Conservation (phyloP, 2,113 vertebrate species). For the Choloepus hoffmanni region DNA sequence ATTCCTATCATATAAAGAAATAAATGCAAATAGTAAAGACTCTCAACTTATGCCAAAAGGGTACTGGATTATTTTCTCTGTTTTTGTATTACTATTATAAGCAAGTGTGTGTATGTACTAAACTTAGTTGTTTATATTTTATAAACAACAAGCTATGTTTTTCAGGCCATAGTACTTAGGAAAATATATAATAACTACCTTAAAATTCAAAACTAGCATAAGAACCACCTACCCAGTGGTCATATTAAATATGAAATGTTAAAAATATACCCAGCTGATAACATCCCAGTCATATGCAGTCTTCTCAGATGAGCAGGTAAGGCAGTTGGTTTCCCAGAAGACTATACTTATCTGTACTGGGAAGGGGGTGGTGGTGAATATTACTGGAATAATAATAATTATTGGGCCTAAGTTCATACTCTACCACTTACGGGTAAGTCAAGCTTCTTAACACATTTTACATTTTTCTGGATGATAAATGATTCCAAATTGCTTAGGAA, state of each 20-base stretch:
- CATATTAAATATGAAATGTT: constrained; percentile 28
- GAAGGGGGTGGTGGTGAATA: neutral
- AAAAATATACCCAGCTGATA: constrained; percentile 31
- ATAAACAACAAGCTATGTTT: constrained; percentile 5
- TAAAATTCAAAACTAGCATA: neutral
- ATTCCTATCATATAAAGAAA: neutral
- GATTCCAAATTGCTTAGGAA: neutral
- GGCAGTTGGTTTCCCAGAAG: neutral
- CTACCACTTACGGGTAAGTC: neutral
- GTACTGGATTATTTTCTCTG: neutral
- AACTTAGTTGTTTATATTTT: constrained; percentile 46
- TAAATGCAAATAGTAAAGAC: neutral
- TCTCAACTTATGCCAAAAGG: neutral
- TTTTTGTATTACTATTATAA: constrained; percentile 2
- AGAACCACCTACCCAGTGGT: neutral
- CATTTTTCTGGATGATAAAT: neutral
- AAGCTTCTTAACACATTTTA: neutral
- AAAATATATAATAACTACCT: constrained; percentile 46
- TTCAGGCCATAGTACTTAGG: neutral
- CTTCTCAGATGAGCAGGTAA: constrained; percentile 39
- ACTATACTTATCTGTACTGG: neutral
- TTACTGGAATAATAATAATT: neutral
- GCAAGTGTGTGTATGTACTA: neutral
- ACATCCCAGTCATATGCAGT: neutral
- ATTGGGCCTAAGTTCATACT: neutral